A percentile compares a stretch with the other conserved stretches of the same genome.
phyloP scores from a whole-genome alignment of 1,140 invertebrate genomes.

The Penaeus chinensis region DNA sequence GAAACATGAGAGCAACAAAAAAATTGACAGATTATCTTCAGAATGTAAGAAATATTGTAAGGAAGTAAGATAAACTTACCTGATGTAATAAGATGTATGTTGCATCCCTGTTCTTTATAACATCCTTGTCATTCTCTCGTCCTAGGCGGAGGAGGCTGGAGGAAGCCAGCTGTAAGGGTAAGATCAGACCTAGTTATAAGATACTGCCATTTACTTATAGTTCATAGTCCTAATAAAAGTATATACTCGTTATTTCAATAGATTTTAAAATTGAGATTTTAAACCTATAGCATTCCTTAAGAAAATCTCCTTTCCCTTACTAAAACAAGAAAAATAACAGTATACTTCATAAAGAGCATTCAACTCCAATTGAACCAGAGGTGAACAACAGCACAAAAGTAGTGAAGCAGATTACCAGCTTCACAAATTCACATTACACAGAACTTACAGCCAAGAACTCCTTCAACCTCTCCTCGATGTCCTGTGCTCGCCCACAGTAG shows the following conservation, averaged over 20 bases:
- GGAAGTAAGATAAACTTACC: constrained; percentile 66
- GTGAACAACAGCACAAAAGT: too few relatives aligned
- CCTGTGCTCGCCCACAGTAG: constrained; percentile 87
- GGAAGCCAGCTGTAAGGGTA: constrained; percentile 79
- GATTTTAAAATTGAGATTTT: too few relatives aligned
- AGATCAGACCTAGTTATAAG: background rate
- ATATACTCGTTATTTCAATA: too few relatives aligned
- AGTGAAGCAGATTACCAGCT: too few relatives aligned
- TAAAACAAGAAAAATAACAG: too few relatives aligned
- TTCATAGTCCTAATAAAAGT: too few relatives aligned
- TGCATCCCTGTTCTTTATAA: constrained; percentile 92
- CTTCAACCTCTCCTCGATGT: constrained; percentile 97
- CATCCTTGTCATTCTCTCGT: constrained; percentile 95
- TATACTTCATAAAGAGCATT: too few relatives aligned
- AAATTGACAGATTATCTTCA: too few relatives aligned
- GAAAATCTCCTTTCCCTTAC: too few relatives aligned
- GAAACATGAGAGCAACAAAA: too few relatives aligned
- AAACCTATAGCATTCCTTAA: too few relatives aligned
- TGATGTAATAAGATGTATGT: constrained; percentile 94
- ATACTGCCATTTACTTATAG: background rate
- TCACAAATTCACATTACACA: constrained; percentile 1
- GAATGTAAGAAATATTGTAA: background rate
- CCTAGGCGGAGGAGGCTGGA: constrained; percentile 93
- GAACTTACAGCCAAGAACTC: constrained; percentile 89
- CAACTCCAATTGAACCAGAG: too few relatives aligned